Conservation (phyloP, 2,113 vertebrate species). For the Tursiops truncatus region DNA sequence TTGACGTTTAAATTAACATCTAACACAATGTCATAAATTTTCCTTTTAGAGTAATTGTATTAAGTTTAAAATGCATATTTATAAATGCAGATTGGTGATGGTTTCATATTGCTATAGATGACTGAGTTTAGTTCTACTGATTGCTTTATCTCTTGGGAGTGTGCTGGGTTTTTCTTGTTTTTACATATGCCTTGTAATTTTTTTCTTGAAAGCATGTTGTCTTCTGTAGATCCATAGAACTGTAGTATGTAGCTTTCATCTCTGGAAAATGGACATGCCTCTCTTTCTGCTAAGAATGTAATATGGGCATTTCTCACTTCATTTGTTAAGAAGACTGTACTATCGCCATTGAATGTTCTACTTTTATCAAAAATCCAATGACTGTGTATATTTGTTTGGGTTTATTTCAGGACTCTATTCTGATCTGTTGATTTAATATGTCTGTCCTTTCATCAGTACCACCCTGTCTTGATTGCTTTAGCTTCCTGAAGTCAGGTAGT, state of each 20-base stretch:
- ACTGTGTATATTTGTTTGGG: neutral
- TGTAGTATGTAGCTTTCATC: neutral
- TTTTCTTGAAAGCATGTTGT: neutral
- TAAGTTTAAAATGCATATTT: neutral
- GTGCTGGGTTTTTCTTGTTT: neutral
- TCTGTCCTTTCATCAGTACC: neutral
- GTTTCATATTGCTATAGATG: neutral
- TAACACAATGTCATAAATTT: neutral
- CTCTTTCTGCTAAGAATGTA: neutral
- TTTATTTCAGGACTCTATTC: neutral
- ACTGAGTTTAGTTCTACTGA: neutral
- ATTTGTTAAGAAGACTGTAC: neutral
- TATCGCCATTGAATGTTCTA: neutral
- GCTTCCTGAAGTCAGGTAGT: neutral
- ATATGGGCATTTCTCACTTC: neutral
- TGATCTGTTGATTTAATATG: neutral
- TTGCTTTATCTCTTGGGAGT: neutral
- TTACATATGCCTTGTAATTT: neutral
- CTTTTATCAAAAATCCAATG: neutral
- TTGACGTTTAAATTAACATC: conserved; percentile 4
- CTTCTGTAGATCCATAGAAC: neutral
- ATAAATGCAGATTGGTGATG: neutral
- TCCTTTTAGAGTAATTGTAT: neutral
- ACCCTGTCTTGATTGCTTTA: neutral
- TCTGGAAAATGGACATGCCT: neutral